phyloP scores from a whole-genome alignment of 2,888 invertebrate species.

The Thalpophila matura region DNA sequence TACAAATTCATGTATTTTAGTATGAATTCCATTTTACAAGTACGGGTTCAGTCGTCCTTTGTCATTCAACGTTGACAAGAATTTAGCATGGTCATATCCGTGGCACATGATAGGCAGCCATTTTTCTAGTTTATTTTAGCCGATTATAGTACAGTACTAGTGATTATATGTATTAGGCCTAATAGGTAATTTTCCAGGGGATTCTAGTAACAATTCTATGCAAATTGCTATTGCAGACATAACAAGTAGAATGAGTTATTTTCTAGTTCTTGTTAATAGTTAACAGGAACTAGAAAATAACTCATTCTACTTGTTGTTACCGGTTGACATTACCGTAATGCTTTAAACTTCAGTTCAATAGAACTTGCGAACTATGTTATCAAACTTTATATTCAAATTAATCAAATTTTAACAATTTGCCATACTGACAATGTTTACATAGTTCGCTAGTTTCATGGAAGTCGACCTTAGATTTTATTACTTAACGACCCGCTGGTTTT shows the following conservation, averaged over 20 bases:
- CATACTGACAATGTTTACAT: no score
- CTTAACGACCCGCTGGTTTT: neutral
- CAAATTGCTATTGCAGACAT: neutral
- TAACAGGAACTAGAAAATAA: no score
- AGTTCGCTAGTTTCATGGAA: no score
- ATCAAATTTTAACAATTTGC: no score
- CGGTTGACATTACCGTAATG: neutral
- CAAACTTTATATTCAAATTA: no score
- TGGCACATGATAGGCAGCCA: neutral
- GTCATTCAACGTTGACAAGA: neutral
- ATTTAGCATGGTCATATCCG: neutral
- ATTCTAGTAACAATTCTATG: neutral
- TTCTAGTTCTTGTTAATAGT: neutral
- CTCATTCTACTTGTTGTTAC: neutral
- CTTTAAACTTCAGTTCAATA: no score
- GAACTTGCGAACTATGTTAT: no score
- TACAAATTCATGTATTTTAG: slow-evolving; percentile 17
- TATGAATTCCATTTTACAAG: slow-evolving; percentile 4
- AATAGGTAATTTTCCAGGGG: neutral
- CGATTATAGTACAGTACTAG: neutral
- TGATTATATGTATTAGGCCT: neutral
- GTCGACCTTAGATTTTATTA: no score
- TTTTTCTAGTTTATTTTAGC: neutral
- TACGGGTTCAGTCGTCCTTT: neutral
- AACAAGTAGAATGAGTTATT: neutral